phyloP scores from a whole-genome alignment of 2,888 invertebrate genomes.

The Chloroclysta siterata region DNA sequence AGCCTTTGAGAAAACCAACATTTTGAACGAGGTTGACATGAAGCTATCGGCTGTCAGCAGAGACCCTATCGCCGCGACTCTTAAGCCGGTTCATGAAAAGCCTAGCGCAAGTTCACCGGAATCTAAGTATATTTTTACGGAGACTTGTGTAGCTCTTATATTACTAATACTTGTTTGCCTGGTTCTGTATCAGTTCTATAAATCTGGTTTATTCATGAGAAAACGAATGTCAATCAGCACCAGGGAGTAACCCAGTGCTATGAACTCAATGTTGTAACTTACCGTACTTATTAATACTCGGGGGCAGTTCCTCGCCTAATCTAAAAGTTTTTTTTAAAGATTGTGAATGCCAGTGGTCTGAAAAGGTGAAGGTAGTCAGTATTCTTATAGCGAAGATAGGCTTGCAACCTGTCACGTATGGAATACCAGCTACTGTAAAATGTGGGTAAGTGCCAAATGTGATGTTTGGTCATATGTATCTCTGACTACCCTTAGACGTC shows the following conservation, averaged over 20 bases:
- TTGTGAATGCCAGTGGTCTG: no score
- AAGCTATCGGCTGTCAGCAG: constrained; percentile 41
- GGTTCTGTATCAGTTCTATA: constrained; percentile 52
- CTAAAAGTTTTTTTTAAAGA: no score
- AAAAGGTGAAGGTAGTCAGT: no score
- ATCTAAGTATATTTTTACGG: constrained; percentile 45
- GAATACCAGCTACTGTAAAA: no score
- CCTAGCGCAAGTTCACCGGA: constrained; percentile 34
- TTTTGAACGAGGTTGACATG: constrained; percentile 47
- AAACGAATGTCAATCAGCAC: constrained; percentile 52
- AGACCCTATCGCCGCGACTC: constrained; percentile 8
- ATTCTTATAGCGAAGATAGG: no score
- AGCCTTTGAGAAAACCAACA: constrained; percentile 46
- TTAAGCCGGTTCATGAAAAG: constrained; percentile 41
- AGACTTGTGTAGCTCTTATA: constrained; percentile 54
- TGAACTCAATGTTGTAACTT: constrained; percentile 57
- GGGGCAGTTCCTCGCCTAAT: no score
- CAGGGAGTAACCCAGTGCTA: constrained; percentile 51
- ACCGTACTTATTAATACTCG: no score
- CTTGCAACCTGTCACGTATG: no score
- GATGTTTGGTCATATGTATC: no score
- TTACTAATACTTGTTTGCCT: constrained; percentile 52
- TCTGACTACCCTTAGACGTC: no score
- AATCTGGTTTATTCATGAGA: constrained; percentile 48
- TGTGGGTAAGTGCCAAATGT: no score